Base-by-base conservation (phyloP, 2,113 vertebrate species). In the Pycnonotus jocosus region DNA sequence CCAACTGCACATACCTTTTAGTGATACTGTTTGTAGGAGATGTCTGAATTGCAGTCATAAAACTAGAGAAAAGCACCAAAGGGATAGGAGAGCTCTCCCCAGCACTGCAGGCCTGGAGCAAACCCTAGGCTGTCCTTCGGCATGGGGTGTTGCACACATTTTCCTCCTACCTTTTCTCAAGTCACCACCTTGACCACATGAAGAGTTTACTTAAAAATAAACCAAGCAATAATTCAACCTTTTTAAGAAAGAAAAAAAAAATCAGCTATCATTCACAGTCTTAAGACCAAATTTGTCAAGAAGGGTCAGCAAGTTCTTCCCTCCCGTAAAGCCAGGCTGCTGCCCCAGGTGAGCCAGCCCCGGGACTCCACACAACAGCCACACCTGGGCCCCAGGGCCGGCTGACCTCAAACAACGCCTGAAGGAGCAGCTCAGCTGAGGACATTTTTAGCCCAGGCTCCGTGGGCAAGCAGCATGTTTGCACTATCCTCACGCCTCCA, bases 301-400 rank as follows among this genome's bases (percentile, higher is more conserved):
- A 56, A 44, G 23, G 19, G 12, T 8, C 0, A 0, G 24, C 0
- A 0, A 51, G 11, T 0, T 0, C 10, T 74, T 45, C 15, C 25
- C 12, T 44, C 27, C 25, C 45, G 6, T 20, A 16, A 68, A 77
- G 50, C 7, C 42, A 22, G 44, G 38, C 70, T 8, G 15, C 18
- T 0, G 0, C 57, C 57, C 44, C 44, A 27, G 62, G 25, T 5
- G 25, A 44, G 37, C 47, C 3, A 0, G 21, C 12, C 22, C 2
- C 0, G 0, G 1, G 22, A 18, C 13, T 6, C 53, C 25, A 6
- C 28, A 17, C 1, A 0, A 11, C 1, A 3, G 44, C 64, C 0
- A 0, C 16, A 1, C 10, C 0, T 0, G 3, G 22, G 20, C 11
- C 48, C 24, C 6, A 4, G 13, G 7, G 15, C 18, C 12, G 13